phyloP scores from a whole-genome alignment of 2,888 invertebrate genomes.

The Phrixothrix hirtus region DNA sequence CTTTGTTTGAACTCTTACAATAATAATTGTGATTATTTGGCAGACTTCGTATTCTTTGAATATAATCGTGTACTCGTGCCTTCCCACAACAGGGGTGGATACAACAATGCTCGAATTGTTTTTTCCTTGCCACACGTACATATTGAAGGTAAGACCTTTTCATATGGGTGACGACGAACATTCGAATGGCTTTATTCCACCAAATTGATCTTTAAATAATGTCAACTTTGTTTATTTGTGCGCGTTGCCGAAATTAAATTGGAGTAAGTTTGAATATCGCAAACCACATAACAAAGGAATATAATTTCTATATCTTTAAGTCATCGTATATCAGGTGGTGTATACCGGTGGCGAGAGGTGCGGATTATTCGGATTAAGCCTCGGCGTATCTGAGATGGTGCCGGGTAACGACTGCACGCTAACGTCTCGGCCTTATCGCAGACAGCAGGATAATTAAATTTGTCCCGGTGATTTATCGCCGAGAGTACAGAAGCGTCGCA shows the following conservation, averaged over 20 bases:
- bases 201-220: too few relatives aligned
- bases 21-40: conserved; percentile 34
- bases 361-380: conserved; percentile 30
- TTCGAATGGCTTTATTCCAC: too few relatives aligned
- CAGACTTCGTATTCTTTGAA: conserved; percentile 31
- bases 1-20: conserved; percentile 31
- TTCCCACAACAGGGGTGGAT: conserved; percentile 27
- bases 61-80: conserved; percentile 31
- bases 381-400: conserved; percentile 31
- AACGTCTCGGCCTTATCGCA: conserved; percentile 56
- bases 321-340: conserved; percentile 30
- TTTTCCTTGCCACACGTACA: conserved; percentile 29
- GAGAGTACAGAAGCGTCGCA: conserved; percentile 42
- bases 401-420: conserved; percentile 33
- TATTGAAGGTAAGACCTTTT: conserved; percentile 7
- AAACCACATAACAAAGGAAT: conserved; percentile 18
- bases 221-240: too few relatives aligned
- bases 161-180: background rate
- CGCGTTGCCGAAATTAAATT: too few relatives aligned
- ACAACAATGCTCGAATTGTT: conserved; percentile 27
- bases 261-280: too few relatives aligned
- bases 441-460: conserved; percentile 64
- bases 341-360: conserved; percentile 27
- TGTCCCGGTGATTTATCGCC: conserved; percentile 62
- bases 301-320: conserved; percentile 19